phyloP scores from a whole-genome alignment of 2,888 invertebrate species.

The Megaustenia siamemsis region DNA sequence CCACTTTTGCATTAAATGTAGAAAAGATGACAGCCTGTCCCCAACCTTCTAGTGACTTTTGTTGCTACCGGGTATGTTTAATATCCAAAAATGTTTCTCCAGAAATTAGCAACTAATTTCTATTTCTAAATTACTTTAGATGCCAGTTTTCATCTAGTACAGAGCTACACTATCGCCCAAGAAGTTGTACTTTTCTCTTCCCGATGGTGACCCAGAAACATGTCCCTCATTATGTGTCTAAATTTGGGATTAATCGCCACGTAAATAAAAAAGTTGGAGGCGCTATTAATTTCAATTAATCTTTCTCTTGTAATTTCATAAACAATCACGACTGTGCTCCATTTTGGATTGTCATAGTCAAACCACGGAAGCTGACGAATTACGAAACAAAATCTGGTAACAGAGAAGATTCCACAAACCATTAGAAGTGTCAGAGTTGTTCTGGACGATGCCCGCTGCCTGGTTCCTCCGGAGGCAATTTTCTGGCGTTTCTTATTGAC shows the following conservation, averaged over 20 bases:
- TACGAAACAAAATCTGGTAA: neutral
- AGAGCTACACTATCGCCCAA: too few species aligned
- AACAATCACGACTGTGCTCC: neutral
- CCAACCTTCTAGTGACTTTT: too few species aligned
- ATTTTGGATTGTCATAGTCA: neutral
- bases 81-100: too few species aligned
- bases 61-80: too few species aligned
- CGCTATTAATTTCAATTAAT: neutral
- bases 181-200: neutral
- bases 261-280: conserved; percentile 12
- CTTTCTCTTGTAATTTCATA: neutral
- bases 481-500: neutral
- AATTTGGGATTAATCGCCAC: neutral
- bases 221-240: neutral
- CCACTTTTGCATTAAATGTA: too few species aligned
- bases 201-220: too few species aligned
- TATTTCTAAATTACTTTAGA: too few species aligned
- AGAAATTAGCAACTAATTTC: too few species aligned
- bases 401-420: neutral
- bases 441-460: neutral
- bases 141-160: too few species aligned
- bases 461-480: neutral
- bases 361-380: neutral
- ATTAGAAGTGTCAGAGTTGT: conserved; percentile 6
- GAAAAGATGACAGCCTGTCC: too few species aligned